These are phyloP conservation scores for Columba guinea DNA, from an alignment of 2,797 vertebrate genomes.

Conservation along the genomic window DNA sequence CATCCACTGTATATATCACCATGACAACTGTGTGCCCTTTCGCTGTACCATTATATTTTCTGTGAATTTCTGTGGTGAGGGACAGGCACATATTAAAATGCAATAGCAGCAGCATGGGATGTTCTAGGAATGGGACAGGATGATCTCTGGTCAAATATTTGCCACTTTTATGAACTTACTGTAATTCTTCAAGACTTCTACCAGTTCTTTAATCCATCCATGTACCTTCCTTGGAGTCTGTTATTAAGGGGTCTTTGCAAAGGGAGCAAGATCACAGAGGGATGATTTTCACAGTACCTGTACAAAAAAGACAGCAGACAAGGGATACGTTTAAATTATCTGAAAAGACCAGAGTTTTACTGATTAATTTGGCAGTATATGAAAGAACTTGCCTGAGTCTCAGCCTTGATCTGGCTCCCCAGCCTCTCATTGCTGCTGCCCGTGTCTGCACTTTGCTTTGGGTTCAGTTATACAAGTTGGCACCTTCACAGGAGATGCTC, in stretches of 20 bases:
- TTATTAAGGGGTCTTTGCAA: background rate
- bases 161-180: background rate
- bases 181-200: background rate
- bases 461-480: background rate
- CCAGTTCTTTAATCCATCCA: background rate
- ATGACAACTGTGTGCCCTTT: constrained; percentile 14
- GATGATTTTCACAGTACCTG: background rate
- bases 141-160: background rate
- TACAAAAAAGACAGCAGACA: background rate
- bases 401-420: background rate
- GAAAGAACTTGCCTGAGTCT: background rate
- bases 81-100: rapidly evolving
- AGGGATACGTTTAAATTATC: background rate
- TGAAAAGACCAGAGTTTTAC: background rate
- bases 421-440: background rate
- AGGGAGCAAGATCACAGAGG: background rate
- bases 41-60: background rate
- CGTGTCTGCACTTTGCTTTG: background rate
- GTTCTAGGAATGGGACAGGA: background rate
- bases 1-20: background rate
- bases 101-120: background rate
- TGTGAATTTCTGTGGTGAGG: background rate
- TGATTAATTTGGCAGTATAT: background rate
- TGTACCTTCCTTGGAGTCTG: background rate
- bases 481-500: background rate